Evolutionary conservation across 2,113 vertebrate species (phyloP).

Genomic region (Pluvianellus socialis): DNA sequence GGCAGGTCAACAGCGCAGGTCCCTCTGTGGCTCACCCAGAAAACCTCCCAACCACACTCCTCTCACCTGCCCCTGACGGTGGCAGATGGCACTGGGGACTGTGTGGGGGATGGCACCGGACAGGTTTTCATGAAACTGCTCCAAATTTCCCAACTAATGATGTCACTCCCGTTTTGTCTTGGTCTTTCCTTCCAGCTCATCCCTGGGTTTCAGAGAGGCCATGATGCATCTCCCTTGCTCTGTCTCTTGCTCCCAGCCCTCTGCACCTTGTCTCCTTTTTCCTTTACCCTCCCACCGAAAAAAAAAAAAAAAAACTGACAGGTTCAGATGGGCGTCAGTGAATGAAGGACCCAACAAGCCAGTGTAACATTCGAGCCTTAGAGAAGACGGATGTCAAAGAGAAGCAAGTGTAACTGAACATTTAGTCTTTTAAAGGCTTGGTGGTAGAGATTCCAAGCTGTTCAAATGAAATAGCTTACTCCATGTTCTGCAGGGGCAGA

Average conservation of each 20-base stretch:
- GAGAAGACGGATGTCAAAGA: background rate
- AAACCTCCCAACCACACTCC: background rate
- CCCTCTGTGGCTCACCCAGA: background rate
- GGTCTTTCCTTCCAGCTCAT: background rate
- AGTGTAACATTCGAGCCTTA: background rate
- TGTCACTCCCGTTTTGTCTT: background rate
- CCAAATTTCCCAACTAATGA: background rate
- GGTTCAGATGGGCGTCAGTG: background rate
- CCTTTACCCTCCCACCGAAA: background rate
- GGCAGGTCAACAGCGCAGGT: background rate
- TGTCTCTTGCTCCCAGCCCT: background rate
- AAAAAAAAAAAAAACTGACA: background rate
- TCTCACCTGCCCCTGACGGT: background rate
- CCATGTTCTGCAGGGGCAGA: background rate
- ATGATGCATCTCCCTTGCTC: background rate
- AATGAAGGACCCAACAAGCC: background rate
- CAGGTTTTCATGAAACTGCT: background rate
- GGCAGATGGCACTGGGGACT: background rate
- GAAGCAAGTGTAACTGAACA: background rate
- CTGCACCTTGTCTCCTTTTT: background rate
- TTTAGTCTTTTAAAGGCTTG: background rate
- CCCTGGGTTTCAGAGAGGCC: background rate
- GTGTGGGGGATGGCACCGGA: fast-evolving
- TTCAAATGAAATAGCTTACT: background rate
- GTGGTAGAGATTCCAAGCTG: background rate